Evolutionary conservation across 2,797 vertebrate species (phyloP).

Genomic region (Cheracebus regulus): DNA sequence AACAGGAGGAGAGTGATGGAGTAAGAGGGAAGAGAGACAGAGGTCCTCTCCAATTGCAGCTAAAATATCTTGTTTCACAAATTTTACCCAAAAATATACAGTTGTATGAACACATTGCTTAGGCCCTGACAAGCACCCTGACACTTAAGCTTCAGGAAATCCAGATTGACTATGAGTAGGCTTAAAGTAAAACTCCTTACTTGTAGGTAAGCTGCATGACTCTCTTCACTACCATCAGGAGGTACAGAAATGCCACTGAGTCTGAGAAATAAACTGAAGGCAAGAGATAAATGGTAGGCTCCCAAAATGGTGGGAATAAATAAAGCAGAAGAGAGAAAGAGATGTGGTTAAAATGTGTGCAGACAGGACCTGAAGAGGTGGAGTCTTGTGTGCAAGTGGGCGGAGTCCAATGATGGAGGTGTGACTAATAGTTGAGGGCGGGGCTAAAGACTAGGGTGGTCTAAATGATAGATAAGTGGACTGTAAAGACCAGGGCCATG

Average conservation of each 20-base stretch:
- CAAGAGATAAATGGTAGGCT: background rate
- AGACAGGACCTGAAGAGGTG: background rate
- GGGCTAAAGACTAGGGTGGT: slow-evolving; percentile 21
- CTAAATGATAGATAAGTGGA: background rate
- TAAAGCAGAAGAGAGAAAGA: background rate
- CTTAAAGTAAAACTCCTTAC: background rate
- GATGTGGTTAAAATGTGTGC: background rate
- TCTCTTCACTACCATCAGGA: background rate
- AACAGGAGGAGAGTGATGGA: background rate
- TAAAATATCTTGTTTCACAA: background rate
- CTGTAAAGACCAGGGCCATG: slow-evolving; percentile 63
- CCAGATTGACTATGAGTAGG: background rate
- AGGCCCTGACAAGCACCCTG: background rate
- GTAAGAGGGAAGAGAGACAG: background rate
- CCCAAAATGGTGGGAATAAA: background rate
- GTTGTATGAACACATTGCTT: background rate
- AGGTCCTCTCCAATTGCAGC: background rate
- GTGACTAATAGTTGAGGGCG: slow-evolving; percentile 74
- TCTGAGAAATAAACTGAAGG: slow-evolving; percentile 1
- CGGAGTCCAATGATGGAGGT: slow-evolving; percentile 21
- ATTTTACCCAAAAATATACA: background rate
- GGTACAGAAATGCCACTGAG: background rate
- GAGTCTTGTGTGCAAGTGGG: slow-evolving; percentile 15
- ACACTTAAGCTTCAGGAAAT: background rate
- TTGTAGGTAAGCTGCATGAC: background rate